Evolutionary conservation across 2,888 invertebrate species (phyloP).

Genomic region (Linnaemya tessellans): DNA sequence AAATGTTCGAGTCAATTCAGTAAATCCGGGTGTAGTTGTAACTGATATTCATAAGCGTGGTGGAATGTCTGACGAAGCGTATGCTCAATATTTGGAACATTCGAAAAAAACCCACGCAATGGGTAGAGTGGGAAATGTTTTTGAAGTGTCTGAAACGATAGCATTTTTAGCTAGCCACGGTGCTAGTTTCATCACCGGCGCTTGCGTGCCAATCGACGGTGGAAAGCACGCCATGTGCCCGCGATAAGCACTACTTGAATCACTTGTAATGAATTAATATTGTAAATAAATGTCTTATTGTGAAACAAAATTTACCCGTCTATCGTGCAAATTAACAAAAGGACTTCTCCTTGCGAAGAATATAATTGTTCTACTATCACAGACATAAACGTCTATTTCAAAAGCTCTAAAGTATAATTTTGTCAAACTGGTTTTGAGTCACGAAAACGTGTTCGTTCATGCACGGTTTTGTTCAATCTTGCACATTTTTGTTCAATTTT

Average conservation of each 20-base stretch:
- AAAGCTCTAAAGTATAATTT: too few relatives aligned
- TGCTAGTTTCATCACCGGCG: conserved; percentile 89
- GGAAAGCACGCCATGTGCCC: conserved; percentile 86
- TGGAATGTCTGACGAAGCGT: conserved; percentile 90
- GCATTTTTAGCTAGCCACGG: conserved; percentile 93
- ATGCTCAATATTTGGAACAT: conserved; percentile 90
- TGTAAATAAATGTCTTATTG: not conserved
- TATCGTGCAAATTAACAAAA: too few relatives aligned
- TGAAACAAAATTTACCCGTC: too few relatives aligned
- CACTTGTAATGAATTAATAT: not conserved
- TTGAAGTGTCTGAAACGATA: conserved; percentile 94
- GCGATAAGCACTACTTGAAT: conserved; percentile 82
- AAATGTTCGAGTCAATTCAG: conserved; percentile 93
- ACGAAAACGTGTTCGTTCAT: too few relatives aligned
- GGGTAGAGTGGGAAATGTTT: conserved; percentile 90
- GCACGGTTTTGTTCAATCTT: too few relatives aligned
- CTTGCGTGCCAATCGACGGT: conserved; percentile 88
- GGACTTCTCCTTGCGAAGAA: too few relatives aligned
- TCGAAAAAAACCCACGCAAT: conserved; percentile 93
- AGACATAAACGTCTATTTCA: too few relatives aligned
- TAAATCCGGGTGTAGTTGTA: conserved; percentile 95
- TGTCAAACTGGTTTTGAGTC: too few relatives aligned
- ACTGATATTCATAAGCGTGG: conserved; percentile 93
- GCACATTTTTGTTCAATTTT: too few relatives aligned
- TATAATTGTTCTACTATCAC: too few relatives aligned